phyloP scores from a whole-genome alignment of 2,888 invertebrate species.

The Druceiella hillmani region DNA sequence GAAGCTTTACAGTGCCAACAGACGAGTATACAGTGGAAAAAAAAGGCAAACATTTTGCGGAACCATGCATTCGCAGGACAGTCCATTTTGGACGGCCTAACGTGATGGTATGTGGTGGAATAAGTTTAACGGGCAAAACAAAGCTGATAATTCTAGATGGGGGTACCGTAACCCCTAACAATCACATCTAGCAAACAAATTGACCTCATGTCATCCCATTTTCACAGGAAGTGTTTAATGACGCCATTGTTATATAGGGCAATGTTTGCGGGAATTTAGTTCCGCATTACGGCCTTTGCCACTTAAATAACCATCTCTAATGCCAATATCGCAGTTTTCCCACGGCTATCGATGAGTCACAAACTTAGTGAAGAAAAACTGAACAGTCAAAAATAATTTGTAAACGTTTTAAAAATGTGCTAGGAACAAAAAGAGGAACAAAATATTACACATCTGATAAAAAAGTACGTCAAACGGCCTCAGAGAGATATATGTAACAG shows the following conservation, averaged over 20 bases:
- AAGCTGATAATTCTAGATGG: conserved; percentile 6
- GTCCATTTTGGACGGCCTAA: conserved; percentile 10
- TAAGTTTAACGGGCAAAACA: conserved; percentile 12
- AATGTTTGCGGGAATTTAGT: conserved; percentile 12
- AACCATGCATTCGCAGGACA: conserved; percentile 10
- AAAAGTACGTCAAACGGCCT: too few species aligned
- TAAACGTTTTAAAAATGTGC: too few species aligned
- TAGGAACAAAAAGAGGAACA: too few species aligned
- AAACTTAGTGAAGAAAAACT: too few species aligned
- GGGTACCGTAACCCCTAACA: neutral
- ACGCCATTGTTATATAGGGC: conserved; percentile 12
- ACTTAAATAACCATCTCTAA: too few species aligned
- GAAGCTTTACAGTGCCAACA: conserved; percentile 7
- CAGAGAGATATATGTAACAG: too few species aligned
- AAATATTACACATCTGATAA: too few species aligned
- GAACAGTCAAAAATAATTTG: too few species aligned
- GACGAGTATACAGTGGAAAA: conserved; percentile 9
- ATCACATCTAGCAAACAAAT: conserved; percentile 5
- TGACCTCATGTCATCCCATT: conserved; percentile 9
- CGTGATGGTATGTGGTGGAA: conserved; percentile 15
- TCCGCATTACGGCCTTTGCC: too few species aligned
- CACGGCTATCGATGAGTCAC: too few species aligned
- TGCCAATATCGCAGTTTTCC: too few species aligned
- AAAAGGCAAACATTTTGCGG: conserved; percentile 8
- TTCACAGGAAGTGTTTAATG: conserved; percentile 8